Evolutionary conservation across 2,888 invertebrate genomes (phyloP), one percentile per base, ranked within the genome.

Genomic region (Cacoxenus indagator): DNA sequence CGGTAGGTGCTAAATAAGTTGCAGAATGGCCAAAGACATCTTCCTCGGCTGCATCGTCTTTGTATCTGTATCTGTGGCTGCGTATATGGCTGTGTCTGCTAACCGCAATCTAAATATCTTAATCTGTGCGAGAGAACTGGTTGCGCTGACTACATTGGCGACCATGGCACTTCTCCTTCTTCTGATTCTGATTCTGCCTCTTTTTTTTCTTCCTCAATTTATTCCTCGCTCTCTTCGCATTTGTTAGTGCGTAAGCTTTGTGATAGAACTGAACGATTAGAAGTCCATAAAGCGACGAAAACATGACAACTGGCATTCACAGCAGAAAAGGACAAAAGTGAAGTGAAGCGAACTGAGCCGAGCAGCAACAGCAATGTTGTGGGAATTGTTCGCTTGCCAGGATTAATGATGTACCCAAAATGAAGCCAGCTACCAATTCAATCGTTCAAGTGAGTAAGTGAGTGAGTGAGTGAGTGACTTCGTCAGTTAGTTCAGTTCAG

Each of bases 211-310:
- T 51, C 22, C 19, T 22, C 3, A 19, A 9, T 51, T n/a, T 22
- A 27, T 17, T 57, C 9, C 54, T 62, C 54, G 29, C 45, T 22
- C 24, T 46, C 70, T 81, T 80, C 83, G 81, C 77, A 83, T 85
- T 85, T 84, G 84, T 84, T 86, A 84, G 86, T 87, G 87, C 85
- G 86, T 87, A 84, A 87, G 88, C 87, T 86, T 87, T 86, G 86
- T 88, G 88, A 87, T 87, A 86, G 87, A 87, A 88, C 87, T 83
- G 87, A 83, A 85, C 88, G 87, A 87, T 87, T 87, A 87, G 88
- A 87, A 87, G 87, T 85, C 87, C 84, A 87, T 87, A 87, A 87
- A 87, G 86, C 88, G 87, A 88, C 87, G 87, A 87, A 87, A 88
- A 87, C 87, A 87, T 87, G 87, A 88, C 88, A 87, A 84, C 85